A percentile compares a stretch with the other conserved stretches of the same genome.
phyloP scores from a whole-genome alignment of 1,140 invertebrate species.

The Reticulitermes speratus region DNA sequence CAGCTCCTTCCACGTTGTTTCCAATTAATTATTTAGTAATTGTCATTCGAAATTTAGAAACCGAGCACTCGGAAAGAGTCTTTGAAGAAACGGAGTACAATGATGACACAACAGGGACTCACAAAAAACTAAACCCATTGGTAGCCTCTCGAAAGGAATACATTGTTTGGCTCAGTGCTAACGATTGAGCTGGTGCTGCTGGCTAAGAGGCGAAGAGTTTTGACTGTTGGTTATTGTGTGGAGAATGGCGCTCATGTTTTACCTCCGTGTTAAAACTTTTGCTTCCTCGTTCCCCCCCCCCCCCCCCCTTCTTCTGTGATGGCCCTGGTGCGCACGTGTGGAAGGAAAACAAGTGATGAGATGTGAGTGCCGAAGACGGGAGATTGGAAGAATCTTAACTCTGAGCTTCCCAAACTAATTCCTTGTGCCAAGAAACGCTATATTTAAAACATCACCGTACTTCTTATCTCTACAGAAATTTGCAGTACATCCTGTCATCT shows the following conservation, averaged over 20 bases:
- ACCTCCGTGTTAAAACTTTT: conserved; percentile 6
- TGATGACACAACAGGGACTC: too few relatives aligned
- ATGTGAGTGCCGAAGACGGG: background rate
- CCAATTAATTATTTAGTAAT: too few relatives aligned
- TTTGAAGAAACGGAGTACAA: too few relatives aligned
- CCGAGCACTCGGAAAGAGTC: too few relatives aligned
- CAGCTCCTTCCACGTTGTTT: too few relatives aligned
- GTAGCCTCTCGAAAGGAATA: background rate
- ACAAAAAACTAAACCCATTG: too few relatives aligned
- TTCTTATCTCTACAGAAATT: background rate
- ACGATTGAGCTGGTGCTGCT: background rate
- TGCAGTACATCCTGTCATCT: conserved; percentile 8
- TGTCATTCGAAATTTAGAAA: too few relatives aligned
- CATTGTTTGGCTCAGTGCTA: background rate
- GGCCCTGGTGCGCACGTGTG: conserved; percentile 12
- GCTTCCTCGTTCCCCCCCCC: background rate
- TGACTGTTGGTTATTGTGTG: background rate
- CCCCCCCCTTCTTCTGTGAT: background rate
- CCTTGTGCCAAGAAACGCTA: conserved; percentile 24
- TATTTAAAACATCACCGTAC: conserved; percentile 21
- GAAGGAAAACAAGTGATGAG: conserved; percentile 21
- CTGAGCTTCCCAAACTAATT: background rate
- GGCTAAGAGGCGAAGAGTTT: background rate
- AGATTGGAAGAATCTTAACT: background rate
- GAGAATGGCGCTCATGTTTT: conserved; percentile 1